These are phyloP conservation scores for Nothoprocta perdicaria DNA, from an alignment of 2,113 vertebrate genomes.

Conservation along the genomic window DNA sequence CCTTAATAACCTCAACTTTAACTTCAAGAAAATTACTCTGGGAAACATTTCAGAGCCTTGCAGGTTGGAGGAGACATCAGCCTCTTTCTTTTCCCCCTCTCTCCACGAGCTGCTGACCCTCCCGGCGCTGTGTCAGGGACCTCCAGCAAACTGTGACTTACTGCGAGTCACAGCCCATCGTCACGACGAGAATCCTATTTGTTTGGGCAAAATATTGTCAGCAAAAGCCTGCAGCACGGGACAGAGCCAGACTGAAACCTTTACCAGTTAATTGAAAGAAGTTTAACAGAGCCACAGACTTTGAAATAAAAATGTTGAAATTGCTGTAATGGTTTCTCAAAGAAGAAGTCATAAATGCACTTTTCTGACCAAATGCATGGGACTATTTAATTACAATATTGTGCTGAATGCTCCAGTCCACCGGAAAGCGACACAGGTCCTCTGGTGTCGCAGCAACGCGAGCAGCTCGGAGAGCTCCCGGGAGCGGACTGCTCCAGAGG, in stretches of 20 bases:
- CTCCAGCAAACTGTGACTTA: conserved; percentile 54
- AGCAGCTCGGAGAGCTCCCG: neutral
- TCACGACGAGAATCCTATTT: neutral
- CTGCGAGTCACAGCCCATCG: neutral
- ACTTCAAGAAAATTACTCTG: conserved; percentile 80
- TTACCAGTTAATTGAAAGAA: neutral
- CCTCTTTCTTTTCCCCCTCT: conserved; percentile 63
- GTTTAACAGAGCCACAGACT: neutral
- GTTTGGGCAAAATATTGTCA: neutral
- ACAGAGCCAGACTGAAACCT: neutral
- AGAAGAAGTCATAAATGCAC: neutral
- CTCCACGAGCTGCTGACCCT: conserved; percentile 74
- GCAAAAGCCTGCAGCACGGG: conserved; percentile 3
- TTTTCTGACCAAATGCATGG: rapidly evolving
- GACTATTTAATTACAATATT: neutral
- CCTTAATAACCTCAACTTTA: conserved; percentile 80
- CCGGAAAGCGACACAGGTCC: rapidly evolving
- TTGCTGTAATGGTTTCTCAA: neutral
- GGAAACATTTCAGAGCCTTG: conserved; percentile 74
- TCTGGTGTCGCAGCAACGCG: rapidly evolving
- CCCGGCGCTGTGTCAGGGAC: conserved; percentile 60
- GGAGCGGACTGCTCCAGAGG: rapidly evolving
- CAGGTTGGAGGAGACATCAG: conserved; percentile 66
- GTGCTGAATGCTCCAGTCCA: rapidly evolving
- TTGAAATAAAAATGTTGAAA: neutral